Conservation (phyloP, 2,797 vertebrate species). For the Darevskia nairensis region DNA sequence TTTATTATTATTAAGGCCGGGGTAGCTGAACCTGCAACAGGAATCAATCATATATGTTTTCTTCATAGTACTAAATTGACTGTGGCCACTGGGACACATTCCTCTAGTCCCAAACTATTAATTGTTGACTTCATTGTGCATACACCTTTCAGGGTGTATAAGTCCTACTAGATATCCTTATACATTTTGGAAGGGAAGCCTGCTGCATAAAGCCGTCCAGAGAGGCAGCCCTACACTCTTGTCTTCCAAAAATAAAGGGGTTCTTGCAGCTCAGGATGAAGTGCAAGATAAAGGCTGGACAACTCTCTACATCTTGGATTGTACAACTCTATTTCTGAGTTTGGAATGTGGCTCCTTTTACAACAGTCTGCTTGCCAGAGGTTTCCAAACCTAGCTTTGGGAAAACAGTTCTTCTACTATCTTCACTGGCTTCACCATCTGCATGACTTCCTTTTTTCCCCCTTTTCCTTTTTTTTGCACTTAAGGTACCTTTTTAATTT, state of each 20-base stretch:
- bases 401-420: slow-evolving; percentile 20
- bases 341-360: slow-evolving; percentile 28
- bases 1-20: slow-evolving; percentile 18
- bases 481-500: slow-evolving; percentile 8
- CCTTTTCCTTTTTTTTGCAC: not conserved
- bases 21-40: slow-evolving; percentile 35
- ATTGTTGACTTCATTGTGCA: not conserved
- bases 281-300: not conserved
- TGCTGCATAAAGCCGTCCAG: not conserved
- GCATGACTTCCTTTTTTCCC: slow-evolving; percentile 29
- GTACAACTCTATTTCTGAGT: not conserved
- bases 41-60: slow-evolving; percentile 41
- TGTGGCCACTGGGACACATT: not conserved
- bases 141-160: not conserved
- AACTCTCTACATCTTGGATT: not conserved
- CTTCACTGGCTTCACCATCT: slow-evolving; percentile 38
- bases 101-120: not conserved
- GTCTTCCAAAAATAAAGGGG: not conserved
- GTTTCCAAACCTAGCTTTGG: slow-evolving; percentile 37
- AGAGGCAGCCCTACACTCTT: not conserved
- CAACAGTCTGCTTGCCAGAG: slow-evolving; percentile 47
- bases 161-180: not conserved
- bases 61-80: not conserved
- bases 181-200: not conserved
- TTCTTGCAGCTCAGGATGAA: slow-evolving; percentile 1